Percentiles rank a stretch among this genome's conserved stretches.
phyloP scores from a whole-genome alignment of 2,888 invertebrate species.

The Lordiphosa andalusiaca region DNA sequence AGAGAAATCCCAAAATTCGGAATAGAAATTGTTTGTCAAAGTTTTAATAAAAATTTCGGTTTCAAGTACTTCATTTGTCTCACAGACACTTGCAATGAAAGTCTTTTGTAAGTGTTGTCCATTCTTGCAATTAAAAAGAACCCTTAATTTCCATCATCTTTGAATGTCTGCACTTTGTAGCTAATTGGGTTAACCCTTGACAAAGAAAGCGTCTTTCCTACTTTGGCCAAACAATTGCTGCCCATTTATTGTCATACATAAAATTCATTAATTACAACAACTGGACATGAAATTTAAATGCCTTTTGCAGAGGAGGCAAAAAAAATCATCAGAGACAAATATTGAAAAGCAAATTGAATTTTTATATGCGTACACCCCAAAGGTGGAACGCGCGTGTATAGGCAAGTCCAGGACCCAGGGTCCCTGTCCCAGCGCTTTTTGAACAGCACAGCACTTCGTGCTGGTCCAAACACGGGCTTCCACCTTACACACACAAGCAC shows the following conservation, averaged over 20 bases:
- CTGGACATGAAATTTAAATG: slow-evolving; percentile 70
- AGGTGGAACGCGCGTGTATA: slow-evolving; percentile 35
- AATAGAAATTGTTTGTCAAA: no score
- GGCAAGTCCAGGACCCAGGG: slow-evolving; percentile 14
- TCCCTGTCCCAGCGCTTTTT: slow-evolving; percentile 32
- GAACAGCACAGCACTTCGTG: slow-evolving; percentile 61
- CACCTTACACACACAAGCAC: slow-evolving; percentile 50
- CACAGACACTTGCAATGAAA: no score
- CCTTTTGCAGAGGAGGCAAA: slow-evolving; percentile 29
- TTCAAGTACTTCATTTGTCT: no score
- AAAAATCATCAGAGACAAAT: slow-evolving; percentile 51
- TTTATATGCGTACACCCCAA: slow-evolving; percentile 59
- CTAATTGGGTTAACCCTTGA: no score
- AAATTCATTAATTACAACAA: slow-evolving; percentile 74
- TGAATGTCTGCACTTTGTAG: background rate
- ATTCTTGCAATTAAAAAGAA: no score
- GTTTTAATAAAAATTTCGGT: no score
- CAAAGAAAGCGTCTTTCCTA: background rate
- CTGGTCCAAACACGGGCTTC: slow-evolving; percentile 12
- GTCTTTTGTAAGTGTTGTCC: no score
- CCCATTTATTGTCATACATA: slow-evolving; percentile 63
- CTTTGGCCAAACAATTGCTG: slow-evolving; percentile 29
- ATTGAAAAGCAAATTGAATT: slow-evolving; percentile 72
- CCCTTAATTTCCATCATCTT: no score
- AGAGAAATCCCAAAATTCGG: no score